A percentile compares a stretch with the other conserved stretches of the same genome.
Evolutionary conservation across 2,888 invertebrate species (phyloP).

Genomic region (Pasiphila rectangulata): DNA sequence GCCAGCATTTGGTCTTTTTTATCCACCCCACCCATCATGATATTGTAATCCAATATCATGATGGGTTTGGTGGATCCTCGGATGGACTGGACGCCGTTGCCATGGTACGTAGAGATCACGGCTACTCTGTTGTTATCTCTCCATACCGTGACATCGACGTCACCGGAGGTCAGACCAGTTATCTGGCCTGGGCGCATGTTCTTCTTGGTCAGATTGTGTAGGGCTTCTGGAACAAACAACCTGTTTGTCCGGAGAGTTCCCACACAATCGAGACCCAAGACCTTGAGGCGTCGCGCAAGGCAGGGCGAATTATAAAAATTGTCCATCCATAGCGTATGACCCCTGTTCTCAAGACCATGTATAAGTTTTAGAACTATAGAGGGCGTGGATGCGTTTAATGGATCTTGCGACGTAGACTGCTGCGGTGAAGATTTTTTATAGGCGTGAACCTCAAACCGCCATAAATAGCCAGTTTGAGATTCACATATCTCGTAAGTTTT

Average conservation of each 20-base stretch:
- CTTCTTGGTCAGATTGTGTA: constrained; percentile 7
- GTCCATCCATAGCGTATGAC: constrained; percentile 36
- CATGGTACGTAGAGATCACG: constrained; percentile 27
- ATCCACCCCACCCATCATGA: constrained; percentile 27
- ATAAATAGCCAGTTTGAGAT: constrained; percentile 33
- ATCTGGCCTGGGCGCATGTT: constrained; percentile 16
- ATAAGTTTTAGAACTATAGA: constrained; percentile 10
- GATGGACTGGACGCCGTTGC: constrained; percentile 4
- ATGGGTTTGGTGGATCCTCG: constrained; percentile 22
- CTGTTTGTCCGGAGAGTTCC: constrained; percentile 26
- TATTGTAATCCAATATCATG: constrained; percentile 26
- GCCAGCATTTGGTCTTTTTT: constrained; percentile 32
- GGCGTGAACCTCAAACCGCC: constrained; percentile 31
- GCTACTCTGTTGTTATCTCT: constrained; percentile 16
- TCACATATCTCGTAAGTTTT: constrained; percentile 35
- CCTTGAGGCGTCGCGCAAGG: constrained; percentile 35
- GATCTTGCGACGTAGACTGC: constrained; percentile 10
- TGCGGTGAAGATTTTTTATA: constrained; percentile 7
- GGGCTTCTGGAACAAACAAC: constrained; percentile 11
- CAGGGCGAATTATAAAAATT: constrained; percentile 37
- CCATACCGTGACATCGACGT: constrained; percentile 23
- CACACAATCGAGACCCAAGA: constrained; percentile 33
- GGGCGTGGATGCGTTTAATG: constrained; percentile 3
- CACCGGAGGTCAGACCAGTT: constrained; percentile 15
- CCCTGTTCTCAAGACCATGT: constrained; percentile 31